Base-by-base conservation (phyloP, 2,888 invertebrate genomes). In the Leptothorax acervorum region DNA sequence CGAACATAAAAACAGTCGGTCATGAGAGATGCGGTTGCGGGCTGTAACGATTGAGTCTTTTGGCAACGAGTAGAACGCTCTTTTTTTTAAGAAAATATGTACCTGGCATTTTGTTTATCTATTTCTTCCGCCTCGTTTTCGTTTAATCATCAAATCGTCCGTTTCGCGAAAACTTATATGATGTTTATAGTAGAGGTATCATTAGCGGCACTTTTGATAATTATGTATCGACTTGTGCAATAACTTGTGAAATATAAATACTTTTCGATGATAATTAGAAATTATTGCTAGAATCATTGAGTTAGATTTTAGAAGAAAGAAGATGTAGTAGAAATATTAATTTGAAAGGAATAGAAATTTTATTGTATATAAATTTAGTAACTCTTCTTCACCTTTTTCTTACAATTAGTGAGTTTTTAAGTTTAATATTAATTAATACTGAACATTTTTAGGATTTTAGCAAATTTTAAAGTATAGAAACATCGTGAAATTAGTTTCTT, bases 31-130 rank as follows among this genome's bases (percentile, higher is more conserved):
- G 53, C 2, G 62, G 42, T 78, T 78, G 76, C 6, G 42, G 15
- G 18, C 45, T 68, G 55, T 57, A 68, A 78, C 45, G 78, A 78
- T 78, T 68, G 55, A 78, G 66, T 66, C 55, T 78, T 78, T 78
- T 78, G 78, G 45, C 78, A 78, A 78, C 45, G 78, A 68, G 5
- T 31, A 28, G 15, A 66, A 3, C 31, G 53, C 9, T 57, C 31
- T 57, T 55, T 60, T 53, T 42, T 65, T 74, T 28, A 57, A 55
- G 55, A 31, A 66, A 78, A 68, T 57, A 28, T 65, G 28, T 51
- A 63, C 75, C 15, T 42, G 28, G n/a, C 62, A 78, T 68, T 68
- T 78, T 78, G 55, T 57, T 78, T 57, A 57, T 57, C 31, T 23
- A 23, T 57, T 68, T 57, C 15, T 23, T 78, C 39, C 18, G 42